These are phyloP conservation scores for Ametastegia equiseti DNA, from an alignment of 2,888 invertebrate genomes.

Conservation along the genomic window DNA sequence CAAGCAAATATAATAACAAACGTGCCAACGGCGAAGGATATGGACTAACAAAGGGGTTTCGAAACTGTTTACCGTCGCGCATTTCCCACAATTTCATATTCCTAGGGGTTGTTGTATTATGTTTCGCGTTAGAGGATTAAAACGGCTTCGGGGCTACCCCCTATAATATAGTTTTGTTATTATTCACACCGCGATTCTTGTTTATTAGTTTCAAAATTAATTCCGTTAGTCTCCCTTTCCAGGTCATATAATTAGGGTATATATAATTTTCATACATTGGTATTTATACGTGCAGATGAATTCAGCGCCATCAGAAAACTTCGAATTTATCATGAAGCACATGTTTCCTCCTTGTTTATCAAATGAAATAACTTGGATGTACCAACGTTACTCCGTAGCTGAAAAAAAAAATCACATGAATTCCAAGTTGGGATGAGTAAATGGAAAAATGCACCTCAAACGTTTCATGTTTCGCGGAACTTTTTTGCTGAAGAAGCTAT, in stretches of 20 bases:
- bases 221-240: background rate
- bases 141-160: background rate
- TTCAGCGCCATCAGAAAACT: too few species aligned
- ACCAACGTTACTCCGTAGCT: too few species aligned
- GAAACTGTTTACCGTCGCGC: background rate
- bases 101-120: background rate
- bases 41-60: background rate
- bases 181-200: constrained; percentile 8
- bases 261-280: constrained; percentile 6
- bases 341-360: too few species aligned
- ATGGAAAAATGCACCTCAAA: too few species aligned
- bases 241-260: too few species aligned
- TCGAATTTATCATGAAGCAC: too few species aligned
- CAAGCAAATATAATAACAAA: background rate
- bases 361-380: too few species aligned
- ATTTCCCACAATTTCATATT: background rate
- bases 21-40: background rate
- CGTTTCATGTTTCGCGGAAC: too few species aligned
- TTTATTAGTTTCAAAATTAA: constrained; percentile 13
- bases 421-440: too few species aligned
- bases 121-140: background rate
- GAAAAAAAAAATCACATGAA: too few species aligned
- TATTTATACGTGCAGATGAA: too few species aligned
- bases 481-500: too few species aligned
- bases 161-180: background rate